Evolutionary conservation across 2,113 vertebrate species (phyloP).

Genomic region (Pseudopipra pipra): DNA sequence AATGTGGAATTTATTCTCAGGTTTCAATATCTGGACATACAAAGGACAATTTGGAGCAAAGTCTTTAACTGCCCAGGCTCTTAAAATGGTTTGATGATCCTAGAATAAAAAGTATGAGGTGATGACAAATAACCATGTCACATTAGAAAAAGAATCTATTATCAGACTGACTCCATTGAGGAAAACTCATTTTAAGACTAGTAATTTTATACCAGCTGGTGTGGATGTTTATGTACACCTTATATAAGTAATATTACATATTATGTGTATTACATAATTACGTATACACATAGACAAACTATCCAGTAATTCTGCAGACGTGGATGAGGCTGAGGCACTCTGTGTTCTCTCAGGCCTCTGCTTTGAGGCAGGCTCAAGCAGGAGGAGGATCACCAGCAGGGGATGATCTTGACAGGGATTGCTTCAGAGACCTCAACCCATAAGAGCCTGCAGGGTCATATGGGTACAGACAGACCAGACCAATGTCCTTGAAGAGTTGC

Average conservation of each 20-base stretch:
- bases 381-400: not conserved
- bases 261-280: not conserved
- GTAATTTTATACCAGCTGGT: not conserved
- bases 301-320: not conserved
- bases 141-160: not conserved
- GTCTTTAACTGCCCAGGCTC: slow-evolving; percentile 97
- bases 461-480: not conserved
- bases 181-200: not conserved
- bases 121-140: not conserved
- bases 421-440: not conserved
- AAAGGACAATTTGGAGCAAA: slow-evolving; percentile 96
- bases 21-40: slow-evolving; percentile 95
- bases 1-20: slow-evolving; percentile 98
- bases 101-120: slow-evolving; percentile 48
- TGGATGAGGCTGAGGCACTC: not conserved
- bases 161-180: not conserved
- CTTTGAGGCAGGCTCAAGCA: not conserved
- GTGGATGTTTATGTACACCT: not conserved
- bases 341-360: not conserved
- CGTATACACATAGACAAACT: not conserved
- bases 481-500: not conserved
- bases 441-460: not conserved
- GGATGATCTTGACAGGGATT: not conserved
- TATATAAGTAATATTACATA: not conserved
- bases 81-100: slow-evolving; percentile 97